Evolutionary conservation across 2,113 vertebrate species (phyloP).

Genomic region (Ctenodactylus gundi): DNA sequence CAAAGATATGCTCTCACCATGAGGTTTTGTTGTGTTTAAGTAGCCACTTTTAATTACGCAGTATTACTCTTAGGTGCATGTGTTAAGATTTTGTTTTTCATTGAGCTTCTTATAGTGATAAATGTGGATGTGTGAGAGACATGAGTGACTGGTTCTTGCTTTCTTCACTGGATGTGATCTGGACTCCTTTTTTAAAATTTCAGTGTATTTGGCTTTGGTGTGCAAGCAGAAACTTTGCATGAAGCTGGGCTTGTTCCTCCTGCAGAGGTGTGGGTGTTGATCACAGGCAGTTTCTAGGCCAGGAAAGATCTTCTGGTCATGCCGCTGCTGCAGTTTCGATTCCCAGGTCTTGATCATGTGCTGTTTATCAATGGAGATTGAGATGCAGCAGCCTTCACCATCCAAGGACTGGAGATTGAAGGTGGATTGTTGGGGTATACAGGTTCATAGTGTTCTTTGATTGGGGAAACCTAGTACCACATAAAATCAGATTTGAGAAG

Average conservation of each 20-base stretch:
- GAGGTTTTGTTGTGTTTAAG: conserved; percentile 24
- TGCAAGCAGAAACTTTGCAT: not conserved
- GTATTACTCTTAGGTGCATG: conserved; percentile 73
- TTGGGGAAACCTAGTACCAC: not conserved
- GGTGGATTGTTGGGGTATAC: not conserved
- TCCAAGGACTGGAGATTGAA: conserved; percentile 50
- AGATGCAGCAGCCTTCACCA: conserved; percentile 50
- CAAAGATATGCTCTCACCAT: conserved; percentile 27
- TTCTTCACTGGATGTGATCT: conserved; percentile 46
- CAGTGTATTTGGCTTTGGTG: not conserved
- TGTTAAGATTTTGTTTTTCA: conserved; percentile 70
- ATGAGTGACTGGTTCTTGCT: conserved; percentile 35
- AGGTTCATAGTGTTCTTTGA: conserved; percentile 5
- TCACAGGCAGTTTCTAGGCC: not conserved
- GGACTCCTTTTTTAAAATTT: conserved; percentile 4
- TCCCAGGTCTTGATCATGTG: conserved; percentile 7
- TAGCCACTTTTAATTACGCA: conserved; percentile 65
- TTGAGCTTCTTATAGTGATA: conserved; percentile 68
- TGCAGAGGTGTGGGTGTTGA: not conserved
- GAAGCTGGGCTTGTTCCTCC: conserved; percentile 8
- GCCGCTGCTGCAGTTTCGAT: conserved; percentile 14
- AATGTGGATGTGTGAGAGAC: conserved; percentile 46
- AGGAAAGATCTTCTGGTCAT: not conserved
- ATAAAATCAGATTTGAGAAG: conserved; percentile 5
- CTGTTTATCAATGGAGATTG: conserved; percentile 28